phyloP scores from a whole-genome alignment of 2,113 vertebrate genomes.

The Esox niger region DNA sequence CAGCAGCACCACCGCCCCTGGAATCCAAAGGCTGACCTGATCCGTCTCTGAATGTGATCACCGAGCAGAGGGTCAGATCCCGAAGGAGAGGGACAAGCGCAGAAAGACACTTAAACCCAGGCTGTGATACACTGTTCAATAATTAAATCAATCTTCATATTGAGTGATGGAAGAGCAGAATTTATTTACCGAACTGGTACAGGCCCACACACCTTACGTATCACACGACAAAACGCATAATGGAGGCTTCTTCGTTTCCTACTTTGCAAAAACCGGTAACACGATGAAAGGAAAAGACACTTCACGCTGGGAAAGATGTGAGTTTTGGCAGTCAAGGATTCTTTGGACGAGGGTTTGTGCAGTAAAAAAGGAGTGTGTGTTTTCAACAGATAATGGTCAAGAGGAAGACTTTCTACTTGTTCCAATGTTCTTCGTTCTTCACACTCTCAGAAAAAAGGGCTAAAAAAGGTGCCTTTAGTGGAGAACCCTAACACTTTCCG shows the following conservation, averaged over 20 bases:
- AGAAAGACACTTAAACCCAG: background rate
- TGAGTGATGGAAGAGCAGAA: conserved; percentile 40
- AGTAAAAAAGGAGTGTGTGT: conserved; percentile 23
- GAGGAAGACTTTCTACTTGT: conserved; percentile 54
- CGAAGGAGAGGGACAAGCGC: background rate
- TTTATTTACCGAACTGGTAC: conserved; percentile 54
- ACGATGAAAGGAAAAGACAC: conserved; percentile 46
- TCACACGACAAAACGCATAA: conserved; percentile 53
- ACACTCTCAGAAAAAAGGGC: no score
- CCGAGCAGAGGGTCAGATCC: background rate
- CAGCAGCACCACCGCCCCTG: no score
- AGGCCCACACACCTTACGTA: conserved; percentile 36
- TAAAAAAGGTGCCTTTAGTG: no score
- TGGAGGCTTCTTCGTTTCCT: conserved; percentile 36
- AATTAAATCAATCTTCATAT: background rate
- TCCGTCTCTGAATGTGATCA: background rate
- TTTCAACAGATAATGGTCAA: conserved; percentile 37
- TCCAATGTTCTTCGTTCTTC: no score
- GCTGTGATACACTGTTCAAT: background rate
- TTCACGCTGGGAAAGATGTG: conserved; percentile 41
- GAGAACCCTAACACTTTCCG: no score
- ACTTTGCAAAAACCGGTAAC: conserved; percentile 38
- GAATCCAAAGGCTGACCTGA: no score
- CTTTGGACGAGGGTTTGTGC: conserved; percentile 60
- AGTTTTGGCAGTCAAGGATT: conserved; percentile 51